A percentile compares a stretch with the other conserved stretches of the same genome.
Conservation (phyloP, 2,797 vertebrate species). For the Gallinago stenura region DNA sequence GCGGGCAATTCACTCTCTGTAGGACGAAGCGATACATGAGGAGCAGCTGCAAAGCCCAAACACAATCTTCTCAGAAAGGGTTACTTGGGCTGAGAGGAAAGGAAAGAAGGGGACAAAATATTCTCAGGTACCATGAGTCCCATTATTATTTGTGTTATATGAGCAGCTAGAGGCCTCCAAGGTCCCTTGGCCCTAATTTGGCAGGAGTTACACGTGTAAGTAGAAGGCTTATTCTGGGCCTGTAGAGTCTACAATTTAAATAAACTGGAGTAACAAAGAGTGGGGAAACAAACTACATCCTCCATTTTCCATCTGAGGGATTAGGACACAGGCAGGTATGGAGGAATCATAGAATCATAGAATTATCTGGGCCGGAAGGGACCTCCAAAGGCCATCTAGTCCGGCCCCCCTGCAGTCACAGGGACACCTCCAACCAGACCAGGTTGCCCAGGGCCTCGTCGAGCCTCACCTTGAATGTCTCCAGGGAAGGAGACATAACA, state of each 20-base stretch:
- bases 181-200: not conserved
- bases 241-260: not conserved
- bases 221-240: not conserved
- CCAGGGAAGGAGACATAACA: too few species aligned
- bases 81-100: not conserved
- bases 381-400: too few species aligned
- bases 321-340: not conserved
- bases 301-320: not conserved
- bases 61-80: not conserved
- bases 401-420: too few species aligned
- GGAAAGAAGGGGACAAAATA: not conserved
- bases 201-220: not conserved
- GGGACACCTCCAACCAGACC: too few species aligned
- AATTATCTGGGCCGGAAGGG: too few species aligned
- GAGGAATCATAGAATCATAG: too few species aligned
- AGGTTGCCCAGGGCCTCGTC: too few species aligned
- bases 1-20: not conserved
- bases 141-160: not conserved
- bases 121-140: accelerated
- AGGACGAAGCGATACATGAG: not conserved
- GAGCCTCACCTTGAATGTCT: too few species aligned
- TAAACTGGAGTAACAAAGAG: not conserved
- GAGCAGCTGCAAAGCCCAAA: not conserved
- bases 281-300: not conserved
- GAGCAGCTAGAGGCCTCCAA: not conserved